Base-by-base conservation (phyloP, 2,888 invertebrate genomes). In the Sclerodermus sp. region DNA sequence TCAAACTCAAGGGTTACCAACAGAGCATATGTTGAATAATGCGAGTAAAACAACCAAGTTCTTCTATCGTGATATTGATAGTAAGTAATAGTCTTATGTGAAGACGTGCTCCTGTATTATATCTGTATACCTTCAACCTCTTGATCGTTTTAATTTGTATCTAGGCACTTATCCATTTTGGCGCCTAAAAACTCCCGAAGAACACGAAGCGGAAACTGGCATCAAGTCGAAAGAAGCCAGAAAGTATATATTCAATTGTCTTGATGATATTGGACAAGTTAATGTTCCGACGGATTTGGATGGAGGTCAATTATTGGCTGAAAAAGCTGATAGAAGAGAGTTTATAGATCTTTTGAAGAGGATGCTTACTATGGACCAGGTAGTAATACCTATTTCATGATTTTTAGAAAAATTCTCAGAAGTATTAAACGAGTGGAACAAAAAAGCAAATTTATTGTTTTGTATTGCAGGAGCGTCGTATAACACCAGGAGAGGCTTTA, bases 221-320 rank as follows among this genome's bases (percentile, higher is more conserved):
- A 95, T 96, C 70, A 97, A 97, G 82, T 96, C 97, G 60, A 99
- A 99, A 82, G 99, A 99, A 82, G 98, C 98, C 3, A 83, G 99
- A 71, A 99, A 99, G 80, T 99, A 99, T 80, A 97, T 99, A 70
- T 99, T 99, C 81, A 98, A 98, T 82, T 96, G 96, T 81, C 84
- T 99, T 65, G 99, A 99, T 76, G 99, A 99, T 79, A 98, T 99
- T 78, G 95, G 92, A 57, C 91, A 94, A 81, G 95, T 96, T 6
- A 96, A 96, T 77, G 94, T 95, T 62, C 95, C 95, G 55, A 94
- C 93, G n/a, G 96, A 98, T 81, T 83, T 98, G 67, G 97, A 98
- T 80, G 96, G 96, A 18, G 93, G 95, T 55, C 98, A 99, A 77
- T 82, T 97, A 60, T 81, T 97, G 73, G 96, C 96, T 0, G 99